Conservation (phyloP, 1,140 invertebrate species). For the Manduca sexta region DNA sequence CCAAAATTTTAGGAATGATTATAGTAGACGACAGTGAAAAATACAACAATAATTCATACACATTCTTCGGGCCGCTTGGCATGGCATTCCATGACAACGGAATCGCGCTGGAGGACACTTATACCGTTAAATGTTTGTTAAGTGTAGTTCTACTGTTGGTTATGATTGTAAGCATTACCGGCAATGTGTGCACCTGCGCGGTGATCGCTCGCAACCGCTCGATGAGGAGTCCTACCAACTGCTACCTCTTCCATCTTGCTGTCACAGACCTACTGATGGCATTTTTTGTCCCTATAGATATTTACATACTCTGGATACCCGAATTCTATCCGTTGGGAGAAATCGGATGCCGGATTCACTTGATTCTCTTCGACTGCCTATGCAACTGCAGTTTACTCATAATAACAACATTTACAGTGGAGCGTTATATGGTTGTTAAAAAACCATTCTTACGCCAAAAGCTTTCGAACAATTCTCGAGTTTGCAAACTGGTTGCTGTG, state of each 20-base stretch:
- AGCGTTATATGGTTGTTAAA: constrained; percentile 85
- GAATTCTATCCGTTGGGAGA: constrained; percentile 91
- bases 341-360: constrained; percentile 87
- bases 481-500: constrained; percentile 80
- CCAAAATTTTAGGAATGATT: constrained; percentile 1
- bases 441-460: constrained; percentile 84
- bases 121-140: constrained; percentile 83
- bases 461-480: constrained; percentile 84
- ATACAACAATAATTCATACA: constrained; percentile 19
- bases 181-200: constrained; percentile 94
- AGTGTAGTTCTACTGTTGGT: constrained; percentile 86
- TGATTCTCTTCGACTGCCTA: constrained; percentile 88
- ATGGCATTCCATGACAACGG: constrained; percentile 31
- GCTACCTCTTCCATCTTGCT: constrained; percentile 93
- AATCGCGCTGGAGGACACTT: constrained; percentile 72
- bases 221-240: constrained; percentile 94
- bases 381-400: constrained; percentile 94
- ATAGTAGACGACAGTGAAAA: constrained; percentile 10
- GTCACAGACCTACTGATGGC: constrained; percentile 91
- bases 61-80: constrained; percentile 30
- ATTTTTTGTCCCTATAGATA: constrained; percentile 85
- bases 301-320: constrained; percentile 88
- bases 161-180: constrained; percentile 88
- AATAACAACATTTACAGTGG: constrained; percentile 86
- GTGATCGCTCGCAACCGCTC: constrained; percentile 91